These are phyloP conservation scores for Agrilus biguttatus DNA, from an alignment of 2,888 invertebrate species.

Conservation along the genomic window DNA sequence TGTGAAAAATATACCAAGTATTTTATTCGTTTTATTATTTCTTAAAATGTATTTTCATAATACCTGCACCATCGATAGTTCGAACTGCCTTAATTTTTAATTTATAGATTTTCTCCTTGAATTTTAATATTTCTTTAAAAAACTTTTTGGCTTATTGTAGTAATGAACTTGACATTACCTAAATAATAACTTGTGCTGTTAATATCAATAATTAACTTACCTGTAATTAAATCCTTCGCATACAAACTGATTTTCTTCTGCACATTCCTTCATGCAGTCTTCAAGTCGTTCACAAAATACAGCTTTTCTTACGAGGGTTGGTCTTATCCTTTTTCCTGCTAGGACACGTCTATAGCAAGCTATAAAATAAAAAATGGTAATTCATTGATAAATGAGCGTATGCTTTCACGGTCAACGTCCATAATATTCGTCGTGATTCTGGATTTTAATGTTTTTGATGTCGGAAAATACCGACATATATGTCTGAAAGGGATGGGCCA, in stretches of 20 bases:
- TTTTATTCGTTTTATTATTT: too few species aligned
- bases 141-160: not conserved
- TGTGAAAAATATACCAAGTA: too few species aligned
- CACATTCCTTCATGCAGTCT: slow-evolving; percentile 63
- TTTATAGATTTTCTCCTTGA: too few species aligned
- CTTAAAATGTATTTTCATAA: too few species aligned
- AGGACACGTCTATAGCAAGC: slow-evolving; percentile 67
- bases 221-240: slow-evolving; percentile 79
- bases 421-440: too few species aligned
- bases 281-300: slow-evolving; percentile 57
- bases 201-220: slow-evolving; percentile 24
- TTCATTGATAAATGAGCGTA: not conserved
- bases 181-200: too few species aligned
- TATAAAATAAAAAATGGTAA: slow-evolving; percentile 26
- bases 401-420: too few species aligned
- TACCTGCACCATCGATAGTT: too few species aligned
- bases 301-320: slow-evolving; percentile 52
- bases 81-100: too few species aligned
- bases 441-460: too few species aligned
- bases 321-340: slow-evolving; percentile 56
- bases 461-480: too few species aligned
- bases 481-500: too few species aligned
- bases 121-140: not conserved
- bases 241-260: slow-evolving; percentile 55
- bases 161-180: not conserved